Evolutionary conservation across 2,113 vertebrate species (phyloP).

Genomic region (Nycticorax nycticorax): DNA sequence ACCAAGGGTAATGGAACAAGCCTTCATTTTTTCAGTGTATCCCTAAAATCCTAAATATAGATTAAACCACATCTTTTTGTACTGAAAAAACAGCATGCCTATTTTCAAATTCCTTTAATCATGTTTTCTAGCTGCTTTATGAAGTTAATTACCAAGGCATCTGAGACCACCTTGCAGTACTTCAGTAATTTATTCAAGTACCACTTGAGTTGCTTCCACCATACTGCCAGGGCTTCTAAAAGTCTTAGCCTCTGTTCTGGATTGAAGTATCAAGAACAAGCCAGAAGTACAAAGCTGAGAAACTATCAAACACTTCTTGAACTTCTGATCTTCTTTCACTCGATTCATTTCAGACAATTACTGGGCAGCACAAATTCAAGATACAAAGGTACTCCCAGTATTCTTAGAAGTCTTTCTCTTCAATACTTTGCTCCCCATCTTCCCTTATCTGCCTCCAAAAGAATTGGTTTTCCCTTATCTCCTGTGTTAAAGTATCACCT

Average conservation of each 20-base stretch:
- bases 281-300: not conserved
- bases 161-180: not conserved
- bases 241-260: not conserved
- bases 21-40: not conserved
- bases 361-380: not conserved
- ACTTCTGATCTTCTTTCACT: not conserved
- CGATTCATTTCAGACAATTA: not conserved
- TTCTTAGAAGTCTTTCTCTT: not conserved
- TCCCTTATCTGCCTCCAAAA: not conserved
- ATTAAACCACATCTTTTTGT: not conserved
- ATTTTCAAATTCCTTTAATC: not conserved
- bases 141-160: not conserved
- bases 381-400: not conserved
- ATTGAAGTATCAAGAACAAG: not conserved
- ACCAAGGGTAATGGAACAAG: not conserved
- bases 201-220: not conserved
- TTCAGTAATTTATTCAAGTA: not conserved
- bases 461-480: not conserved
- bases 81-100: not conserved
- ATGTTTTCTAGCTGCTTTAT: not conserved
- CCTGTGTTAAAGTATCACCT: not conserved
- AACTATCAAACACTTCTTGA: not conserved
- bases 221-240: not conserved
- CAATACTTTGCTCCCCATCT: not conserved
- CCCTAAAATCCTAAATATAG: not conserved